Conservation (phyloP, 2,888 invertebrate genomes). For the Pristionchus exspectatus region DNA sequence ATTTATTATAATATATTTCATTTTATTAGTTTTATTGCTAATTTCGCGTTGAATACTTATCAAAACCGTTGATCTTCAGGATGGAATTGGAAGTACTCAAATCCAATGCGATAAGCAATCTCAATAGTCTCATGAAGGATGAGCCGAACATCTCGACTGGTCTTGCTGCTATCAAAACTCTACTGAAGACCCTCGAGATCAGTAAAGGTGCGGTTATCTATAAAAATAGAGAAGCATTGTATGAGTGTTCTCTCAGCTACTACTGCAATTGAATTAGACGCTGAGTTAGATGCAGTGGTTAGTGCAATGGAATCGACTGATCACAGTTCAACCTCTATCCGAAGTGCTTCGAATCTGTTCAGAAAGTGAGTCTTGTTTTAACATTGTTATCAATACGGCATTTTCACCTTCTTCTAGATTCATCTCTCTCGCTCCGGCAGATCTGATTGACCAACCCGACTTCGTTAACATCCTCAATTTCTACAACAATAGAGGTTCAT, state of each 20-base stretch:
- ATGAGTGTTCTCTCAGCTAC: conserved; percentile 69
- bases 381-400: background rate
- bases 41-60: background rate
- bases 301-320: conserved; percentile 79
- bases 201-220: conserved; percentile 77
- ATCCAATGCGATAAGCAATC: conserved; percentile 7
- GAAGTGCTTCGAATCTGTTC: conserved; percentile 80
- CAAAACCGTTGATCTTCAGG: background rate
- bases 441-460: conserved; percentile 74
- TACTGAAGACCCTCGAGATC: conserved; percentile 69
- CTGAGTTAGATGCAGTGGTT: conserved; percentile 79
- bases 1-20: background rate
- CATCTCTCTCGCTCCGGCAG: conserved; percentile 80
- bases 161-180: conserved; percentile 80
- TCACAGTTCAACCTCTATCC: conserved; percentile 80
- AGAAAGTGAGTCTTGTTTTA: conserved; percentile 77
- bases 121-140: conserved; percentile 59
- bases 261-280: conserved; percentile 79
- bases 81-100: conserved; percentile 4
- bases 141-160: conserved; percentile 79
- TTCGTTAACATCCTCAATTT: conserved; percentile 57
- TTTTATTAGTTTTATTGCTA: background rate
- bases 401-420: conserved; percentile 76
- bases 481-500: conserved; percentile 46
- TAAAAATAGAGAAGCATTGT: too few species aligned